Conservation (phyloP, 1,140 invertebrate species). For the Drosophila sucinea region DNA sequence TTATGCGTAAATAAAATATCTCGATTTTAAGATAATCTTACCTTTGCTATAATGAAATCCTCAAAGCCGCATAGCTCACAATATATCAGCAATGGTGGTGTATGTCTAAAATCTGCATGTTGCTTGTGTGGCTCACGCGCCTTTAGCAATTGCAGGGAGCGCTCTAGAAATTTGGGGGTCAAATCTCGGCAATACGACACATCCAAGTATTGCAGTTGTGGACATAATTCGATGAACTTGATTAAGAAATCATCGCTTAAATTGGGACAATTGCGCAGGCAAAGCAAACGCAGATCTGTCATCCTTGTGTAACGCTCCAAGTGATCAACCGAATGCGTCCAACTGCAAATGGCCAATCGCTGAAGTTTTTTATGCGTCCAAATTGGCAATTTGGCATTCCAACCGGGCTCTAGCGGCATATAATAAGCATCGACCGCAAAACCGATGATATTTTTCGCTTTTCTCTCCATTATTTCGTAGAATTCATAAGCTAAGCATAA, state of each 20-base stretch:
- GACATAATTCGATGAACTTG: slow-evolving; percentile 62
- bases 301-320: slow-evolving; percentile 65
- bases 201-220: slow-evolving; percentile 60
- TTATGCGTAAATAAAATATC: background rate
- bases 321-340: slow-evolving; percentile 52
- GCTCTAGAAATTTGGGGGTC: slow-evolving; percentile 52
- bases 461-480: slow-evolving; percentile 67
- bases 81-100: slow-evolving; percentile 48
- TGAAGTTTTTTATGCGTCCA: slow-evolving; percentile 51
- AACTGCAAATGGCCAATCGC: slow-evolving; percentile 69
- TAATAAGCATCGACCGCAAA: slow-evolving; percentile 73
- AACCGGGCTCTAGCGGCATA: slow-evolving; percentile 64
- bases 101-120: slow-evolving; percentile 10
- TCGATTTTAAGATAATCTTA: background rate
- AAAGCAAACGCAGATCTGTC: slow-evolving; percentile 59
- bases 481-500: slow-evolving; percentile 71
- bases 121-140: slow-evolving; percentile 54
- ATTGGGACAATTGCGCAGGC: slow-evolving; percentile 61
- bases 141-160: slow-evolving; percentile 56
- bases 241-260: slow-evolving; percentile 60
- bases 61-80: slow-evolving; percentile 67
- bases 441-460: slow-evolving; percentile 53
- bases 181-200: slow-evolving; percentile 67
- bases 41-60: slow-evolving; percentile 57
- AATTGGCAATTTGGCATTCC: slow-evolving; percentile 57